Percentiles rank a stretch among this genome's conserved stretches.
These are phyloP conservation scores for Sepiola atlantica DNA, from an alignment of 2,888 invertebrate genomes.

Conservation along the genomic window DNA sequence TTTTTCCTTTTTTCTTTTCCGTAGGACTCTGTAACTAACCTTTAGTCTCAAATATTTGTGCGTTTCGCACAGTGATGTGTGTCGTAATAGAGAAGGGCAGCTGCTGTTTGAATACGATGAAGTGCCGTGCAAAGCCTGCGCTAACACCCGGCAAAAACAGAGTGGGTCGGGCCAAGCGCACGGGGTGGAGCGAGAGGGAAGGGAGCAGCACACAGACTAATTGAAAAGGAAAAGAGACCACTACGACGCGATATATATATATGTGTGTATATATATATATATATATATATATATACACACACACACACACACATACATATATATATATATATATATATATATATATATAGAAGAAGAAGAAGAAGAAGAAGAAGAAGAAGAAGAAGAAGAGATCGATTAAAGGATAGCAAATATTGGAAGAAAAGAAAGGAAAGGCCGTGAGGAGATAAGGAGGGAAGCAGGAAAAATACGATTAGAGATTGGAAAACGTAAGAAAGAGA, in stretches of 20 bases:
- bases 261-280: background rate
- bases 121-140: conserved; percentile 13
- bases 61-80: conserved; percentile 20
- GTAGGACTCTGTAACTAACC: background rate
- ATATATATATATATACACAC: background rate
- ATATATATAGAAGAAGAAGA: too few species aligned
- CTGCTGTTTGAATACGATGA: conserved; percentile 32
- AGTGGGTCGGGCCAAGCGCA: background rate
- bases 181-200: background rate
- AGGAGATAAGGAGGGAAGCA: background rate
- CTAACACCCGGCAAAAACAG: background rate
- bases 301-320: background rate
- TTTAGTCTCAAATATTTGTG: background rate
- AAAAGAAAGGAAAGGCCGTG: background rate
- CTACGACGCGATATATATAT: background rate
- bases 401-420: background rate
- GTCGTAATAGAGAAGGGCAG: background rate
- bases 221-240: background rate
- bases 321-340: background rate
- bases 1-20: background rate
- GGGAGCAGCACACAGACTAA: background rate
- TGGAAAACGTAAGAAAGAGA: too few species aligned
- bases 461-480: background rate
- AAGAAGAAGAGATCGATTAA: too few species aligned
- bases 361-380: too few species aligned